Evolutionary conservation across 2,888 invertebrate species (phyloP), one percentile per base, ranked within the genome.

Genomic region (Schrankia costaestrigalis): DNA sequence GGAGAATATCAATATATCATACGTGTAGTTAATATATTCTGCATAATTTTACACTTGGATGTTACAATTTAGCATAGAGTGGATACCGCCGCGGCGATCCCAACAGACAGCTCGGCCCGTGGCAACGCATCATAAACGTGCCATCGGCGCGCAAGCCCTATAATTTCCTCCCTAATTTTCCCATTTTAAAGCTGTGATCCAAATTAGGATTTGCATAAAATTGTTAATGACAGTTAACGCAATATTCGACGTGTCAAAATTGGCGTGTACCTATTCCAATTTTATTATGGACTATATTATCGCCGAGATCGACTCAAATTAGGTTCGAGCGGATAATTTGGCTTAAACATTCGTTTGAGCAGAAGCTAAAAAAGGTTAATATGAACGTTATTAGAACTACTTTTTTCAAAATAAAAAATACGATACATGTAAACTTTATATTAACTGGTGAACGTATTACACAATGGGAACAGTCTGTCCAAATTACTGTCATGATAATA

Each of bases 161-260:
- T 82, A 82, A 82, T 83, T 78, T 82, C 39, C 71, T 61, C 72
- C 73, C 78, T 78, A 78, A 80, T 78, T 78, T 77, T 61, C 68
- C 72, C 77, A 76, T 73, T 80, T 74, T 70, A 70, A 77, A 73
- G 66, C 73, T 68, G 73, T 73, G 77, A 77, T 80, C 72, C 76
- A 71, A 75, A 75, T 81, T 77, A 67, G 68, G 76, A 82, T 83
- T 82, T 82, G 83, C 83, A 84, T 83, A 81, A 81, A 82, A 79
- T 80, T 78, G 78, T 72, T 83, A 79, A 83, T 79, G 75, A 71
- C 75, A 75, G 75, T 71, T 75, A 75, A 73, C 71, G 73, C 67
- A 68, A 71, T 71, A 70, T 76, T 70, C 71, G 63, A 77, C 67
- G 78, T 78, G 78, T 81, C 66, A 78, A 77, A 77, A 79, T 78